Conservation (phyloP, 2,113 vertebrate genomes). For the Synodontis membranacea region DNA sequence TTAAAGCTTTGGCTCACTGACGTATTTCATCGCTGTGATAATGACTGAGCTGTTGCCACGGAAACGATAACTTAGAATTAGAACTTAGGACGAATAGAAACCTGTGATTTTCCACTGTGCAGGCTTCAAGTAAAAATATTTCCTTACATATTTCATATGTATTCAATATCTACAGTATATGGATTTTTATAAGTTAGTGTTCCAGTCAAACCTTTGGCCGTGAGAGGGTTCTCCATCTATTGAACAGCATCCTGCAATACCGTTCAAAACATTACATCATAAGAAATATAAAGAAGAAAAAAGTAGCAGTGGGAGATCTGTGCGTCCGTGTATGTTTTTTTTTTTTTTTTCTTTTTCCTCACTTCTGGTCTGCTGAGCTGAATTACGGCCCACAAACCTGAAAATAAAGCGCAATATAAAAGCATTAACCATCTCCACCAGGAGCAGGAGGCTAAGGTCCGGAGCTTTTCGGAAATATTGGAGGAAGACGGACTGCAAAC, state of each 20-base stretch:
- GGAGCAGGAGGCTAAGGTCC: neutral
- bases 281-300: neutral
- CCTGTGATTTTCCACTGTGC: neutral
- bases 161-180: too few species aligned
- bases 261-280: neutral
- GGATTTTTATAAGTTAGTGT: too few species aligned
- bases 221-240: neutral
- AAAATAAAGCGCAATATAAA: neutral
- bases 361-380: neutral
- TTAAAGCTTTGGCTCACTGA: neutral
- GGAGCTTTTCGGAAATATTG: neutral
- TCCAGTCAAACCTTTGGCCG: neutral
- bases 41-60: neutral
- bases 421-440: neutral
- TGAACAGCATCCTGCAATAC: neutral
- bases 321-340: neutral
- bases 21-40: neutral
- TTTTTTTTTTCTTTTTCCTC: neutral
- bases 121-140: neutral
- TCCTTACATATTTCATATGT: too few species aligned
- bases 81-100: neutral
- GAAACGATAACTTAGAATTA: neutral
- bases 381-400: neutral
- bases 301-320: neutral
- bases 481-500: constrained; percentile 9